A percentile compares a stretch with the other conserved stretches of the same genome.
Evolutionary conservation across 2,888 invertebrate genomes (phyloP).

Genomic region (Brenthis daphne): DNA sequence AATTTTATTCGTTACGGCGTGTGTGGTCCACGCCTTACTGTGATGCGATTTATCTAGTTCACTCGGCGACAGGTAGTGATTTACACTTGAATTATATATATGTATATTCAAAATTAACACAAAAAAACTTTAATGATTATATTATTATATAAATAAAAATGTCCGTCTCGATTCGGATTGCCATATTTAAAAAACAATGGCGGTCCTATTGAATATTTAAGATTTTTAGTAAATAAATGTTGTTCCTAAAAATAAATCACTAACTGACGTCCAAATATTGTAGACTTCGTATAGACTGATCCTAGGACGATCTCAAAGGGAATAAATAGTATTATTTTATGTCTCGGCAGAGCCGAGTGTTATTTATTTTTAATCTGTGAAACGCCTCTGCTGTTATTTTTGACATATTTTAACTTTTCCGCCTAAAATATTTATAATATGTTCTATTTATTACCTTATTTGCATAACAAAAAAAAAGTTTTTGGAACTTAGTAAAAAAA

Average conservation of each 20-base stretch:
- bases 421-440: conserved; percentile 11
- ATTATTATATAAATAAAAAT: conserved; percentile 4
- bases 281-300: conserved; percentile 57
- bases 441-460: background rate
- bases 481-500: background rate
- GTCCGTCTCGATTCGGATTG: conserved; percentile 13
- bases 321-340: conserved; percentile 40
- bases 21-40: conserved; percentile 30
- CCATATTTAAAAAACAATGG: conserved; percentile 5
- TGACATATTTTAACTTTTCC: conserved; percentile 5
- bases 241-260: conserved; percentile 31
- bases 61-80: conserved; percentile 43
- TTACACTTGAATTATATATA: conserved; percentile 28
- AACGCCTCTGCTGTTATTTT: conserved; percentile 33
- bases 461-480: background rate
- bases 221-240: conserved; percentile 18
- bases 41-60: conserved; percentile 34
- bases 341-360: conserved; percentile 34
- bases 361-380: conserved; percentile 27
- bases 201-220: conserved; percentile 4
- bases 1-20: conserved; percentile 36
- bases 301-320: conserved; percentile 57
- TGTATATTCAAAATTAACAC: conserved; percentile 14
- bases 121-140: conserved; percentile 4
- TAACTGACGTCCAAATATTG: conserved; percentile 27